Evolutionary conservation across 37 sponge, comb jelly and placozoan species (phyloP), one percentile per base, ranked within the genome.

Genomic region (Eunapius fragilis): DNA sequence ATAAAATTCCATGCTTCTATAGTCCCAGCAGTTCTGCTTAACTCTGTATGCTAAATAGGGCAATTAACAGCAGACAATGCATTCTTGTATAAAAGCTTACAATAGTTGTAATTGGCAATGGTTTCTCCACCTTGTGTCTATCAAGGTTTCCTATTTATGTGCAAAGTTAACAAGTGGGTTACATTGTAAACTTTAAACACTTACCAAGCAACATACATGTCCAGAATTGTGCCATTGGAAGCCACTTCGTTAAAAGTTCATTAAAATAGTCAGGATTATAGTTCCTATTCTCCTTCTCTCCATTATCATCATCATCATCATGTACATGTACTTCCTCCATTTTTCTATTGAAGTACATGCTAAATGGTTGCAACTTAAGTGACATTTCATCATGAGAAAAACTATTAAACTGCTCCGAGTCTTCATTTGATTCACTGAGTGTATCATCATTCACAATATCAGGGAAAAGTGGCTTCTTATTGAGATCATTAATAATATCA

Each of bases 1-100:
- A 75, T 75, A 32, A 31, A 6, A 28, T 75, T 75, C 77, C 77
- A 75, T 34, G 77, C 77, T 32, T 75, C 77, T 17, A 28, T 28
- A 75, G 77, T 75, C 4, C 77, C 77, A 35, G 77, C 31, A 17
- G 77, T 75, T 34, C 77, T 41, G 6, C 41, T 41, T 41, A 41
- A 6, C 6, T 41, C 41, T 41, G 41, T 41, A 6, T 41, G 3
- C 41, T 41, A 28, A 25, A 25, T 10, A 10, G 30, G 71, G 5
- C 30, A 6, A 28, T 28, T 7, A 28, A 28, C 30, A 28, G 71
- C 71, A 70, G 2, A 70, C 26, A 70, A 31, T 5, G 9, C 71
- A 70, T 7, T 70, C 3, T 28, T 70, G 71, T 70, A 70, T 70
- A 31, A 10, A 70, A 25, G 7, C 71, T 30, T 30, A 70, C 26